Conservation (phyloP, 1,140 invertebrate species). For the Megalopta genalis region DNA sequence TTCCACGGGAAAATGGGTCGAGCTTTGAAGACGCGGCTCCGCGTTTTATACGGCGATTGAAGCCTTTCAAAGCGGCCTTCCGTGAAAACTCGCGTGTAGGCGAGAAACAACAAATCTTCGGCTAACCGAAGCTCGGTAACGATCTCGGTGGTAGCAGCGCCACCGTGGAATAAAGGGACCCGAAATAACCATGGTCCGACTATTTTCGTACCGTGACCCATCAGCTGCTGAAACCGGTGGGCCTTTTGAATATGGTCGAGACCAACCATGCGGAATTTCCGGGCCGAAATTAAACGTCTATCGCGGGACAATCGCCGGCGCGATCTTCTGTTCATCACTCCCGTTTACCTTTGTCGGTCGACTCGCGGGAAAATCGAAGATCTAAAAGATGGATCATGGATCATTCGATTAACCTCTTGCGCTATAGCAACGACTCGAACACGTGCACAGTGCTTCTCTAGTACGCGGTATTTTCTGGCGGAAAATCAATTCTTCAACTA, state of each 20-base stretch:
- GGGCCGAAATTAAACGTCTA: conserved; percentile 36
- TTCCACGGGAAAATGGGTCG: conserved; percentile 42
- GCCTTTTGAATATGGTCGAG: conserved; percentile 46
- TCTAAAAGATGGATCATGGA: no score
- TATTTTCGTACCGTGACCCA: conserved; percentile 64
- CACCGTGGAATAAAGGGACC: conserved; percentile 58
- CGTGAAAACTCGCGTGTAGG: conserved; percentile 50
- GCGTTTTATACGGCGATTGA: conserved; percentile 44
- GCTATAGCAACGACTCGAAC: no score
- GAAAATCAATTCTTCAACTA: no score
- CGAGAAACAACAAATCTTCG: conserved; percentile 63
- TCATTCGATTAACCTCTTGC: no score
- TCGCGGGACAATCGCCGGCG: background rate
- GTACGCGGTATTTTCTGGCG: no score
- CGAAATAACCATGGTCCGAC: conserved; percentile 52
- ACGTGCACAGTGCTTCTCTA: no score
- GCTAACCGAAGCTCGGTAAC: conserved; percentile 56
- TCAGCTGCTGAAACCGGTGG: conserved; percentile 47
- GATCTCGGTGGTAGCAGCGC: conserved; percentile 33
- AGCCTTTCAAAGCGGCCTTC: conserved; percentile 53
- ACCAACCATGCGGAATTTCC: conserved; percentile 40
- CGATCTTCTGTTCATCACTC: background rate
- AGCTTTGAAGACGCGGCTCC: conserved; percentile 35
- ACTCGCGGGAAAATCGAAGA: background rate
- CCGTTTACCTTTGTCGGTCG: background rate